Percentiles rank a stretch among this genome's conserved stretches.
Evolutionary conservation across 2,113 vertebrate genomes (phyloP).

Genomic region (Indri indri): DNA sequence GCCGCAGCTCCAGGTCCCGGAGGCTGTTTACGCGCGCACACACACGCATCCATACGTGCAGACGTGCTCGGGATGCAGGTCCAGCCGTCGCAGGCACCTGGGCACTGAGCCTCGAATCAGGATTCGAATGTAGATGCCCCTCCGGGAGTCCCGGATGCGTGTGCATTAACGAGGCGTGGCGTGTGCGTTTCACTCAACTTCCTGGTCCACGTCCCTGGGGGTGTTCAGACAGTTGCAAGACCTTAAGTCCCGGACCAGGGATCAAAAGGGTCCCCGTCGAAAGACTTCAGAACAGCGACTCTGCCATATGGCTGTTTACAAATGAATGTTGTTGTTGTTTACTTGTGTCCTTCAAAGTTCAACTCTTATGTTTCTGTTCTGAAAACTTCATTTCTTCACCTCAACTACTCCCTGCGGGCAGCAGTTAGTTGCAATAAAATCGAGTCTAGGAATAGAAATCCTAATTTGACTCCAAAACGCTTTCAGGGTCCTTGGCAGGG

Average conservation of each 20-base stretch:
- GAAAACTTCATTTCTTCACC: conserved; percentile 45
- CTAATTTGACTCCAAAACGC: conserved; percentile 50
- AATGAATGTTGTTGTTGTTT: not conserved
- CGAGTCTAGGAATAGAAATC: conserved; percentile 35
- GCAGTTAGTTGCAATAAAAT: not conserved
- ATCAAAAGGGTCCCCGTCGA: conserved; percentile 67
- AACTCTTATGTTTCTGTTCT: conserved; percentile 58
- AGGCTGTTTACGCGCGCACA: conserved; percentile 40
- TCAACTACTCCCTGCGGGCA: not conserved
- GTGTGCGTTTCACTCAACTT: conserved; percentile 58
- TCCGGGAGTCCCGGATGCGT: conserved; percentile 42
- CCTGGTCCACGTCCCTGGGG: conserved; percentile 62
- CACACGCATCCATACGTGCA: conserved; percentile 5
- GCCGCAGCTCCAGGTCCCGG: not conserved
- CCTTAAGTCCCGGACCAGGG: conserved; percentile 57
- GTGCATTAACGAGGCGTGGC: not conserved
- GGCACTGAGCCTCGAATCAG: not conserved
- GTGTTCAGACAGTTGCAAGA: conserved; percentile 59
- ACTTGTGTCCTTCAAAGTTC: conserved; percentile 66
- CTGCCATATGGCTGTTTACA: conserved; percentile 34
- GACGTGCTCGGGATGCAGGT: conserved; percentile 7
- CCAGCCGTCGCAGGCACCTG: conserved; percentile 34
- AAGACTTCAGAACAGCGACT: conserved; percentile 64
- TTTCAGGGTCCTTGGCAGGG: not conserved
- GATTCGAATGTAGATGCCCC: not conserved